Conservation (phyloP, 2,888 invertebrate species). For the Rhingia campestris region DNA sequence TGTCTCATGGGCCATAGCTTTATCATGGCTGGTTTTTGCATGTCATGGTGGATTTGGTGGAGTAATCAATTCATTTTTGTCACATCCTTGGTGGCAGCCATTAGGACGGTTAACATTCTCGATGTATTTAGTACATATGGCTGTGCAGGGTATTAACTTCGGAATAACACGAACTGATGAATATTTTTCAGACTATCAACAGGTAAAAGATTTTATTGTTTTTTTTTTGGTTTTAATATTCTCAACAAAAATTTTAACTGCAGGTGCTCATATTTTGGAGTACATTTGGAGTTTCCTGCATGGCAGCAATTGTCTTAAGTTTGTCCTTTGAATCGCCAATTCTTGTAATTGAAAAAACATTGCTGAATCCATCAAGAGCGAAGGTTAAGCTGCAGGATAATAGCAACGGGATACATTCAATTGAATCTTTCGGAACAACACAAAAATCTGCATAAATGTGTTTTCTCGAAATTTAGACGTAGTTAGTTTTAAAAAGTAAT, state of each 20-base stretch:
- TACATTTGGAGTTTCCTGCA: conserved; percentile 54
- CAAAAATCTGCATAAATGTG: too few species aligned
- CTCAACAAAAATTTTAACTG: background rate
- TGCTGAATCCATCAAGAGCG: background rate
- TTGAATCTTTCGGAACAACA: too few species aligned
- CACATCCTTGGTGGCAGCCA: conserved; percentile 80
- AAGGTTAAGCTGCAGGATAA: background rate
- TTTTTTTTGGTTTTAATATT: background rate
- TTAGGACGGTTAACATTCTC: conserved; percentile 80
- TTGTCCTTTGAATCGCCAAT: conserved; percentile 73
- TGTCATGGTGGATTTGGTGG: conserved; percentile 81
- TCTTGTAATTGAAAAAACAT: conserved; percentile 51
- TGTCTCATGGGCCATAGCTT: conserved; percentile 78
- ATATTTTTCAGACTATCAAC: conserved; percentile 75
- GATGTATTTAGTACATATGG: conserved; percentile 81
- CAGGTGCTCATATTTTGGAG: conserved; percentile 64
- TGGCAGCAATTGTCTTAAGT: conserved; percentile 52
- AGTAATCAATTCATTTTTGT: conserved; percentile 79
- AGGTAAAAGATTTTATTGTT: background rate
- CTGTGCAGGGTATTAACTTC: conserved; percentile 78
- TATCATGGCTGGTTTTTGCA: conserved; percentile 81
- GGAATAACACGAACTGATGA: conserved; percentile 78
- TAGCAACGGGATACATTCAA: too few species aligned
- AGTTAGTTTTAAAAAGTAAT: too few species aligned
- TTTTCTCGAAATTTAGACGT: too few species aligned